Base-by-base conservation (phyloP, 2,797 vertebrate species). In the Gymnopithys bicolor region DNA sequence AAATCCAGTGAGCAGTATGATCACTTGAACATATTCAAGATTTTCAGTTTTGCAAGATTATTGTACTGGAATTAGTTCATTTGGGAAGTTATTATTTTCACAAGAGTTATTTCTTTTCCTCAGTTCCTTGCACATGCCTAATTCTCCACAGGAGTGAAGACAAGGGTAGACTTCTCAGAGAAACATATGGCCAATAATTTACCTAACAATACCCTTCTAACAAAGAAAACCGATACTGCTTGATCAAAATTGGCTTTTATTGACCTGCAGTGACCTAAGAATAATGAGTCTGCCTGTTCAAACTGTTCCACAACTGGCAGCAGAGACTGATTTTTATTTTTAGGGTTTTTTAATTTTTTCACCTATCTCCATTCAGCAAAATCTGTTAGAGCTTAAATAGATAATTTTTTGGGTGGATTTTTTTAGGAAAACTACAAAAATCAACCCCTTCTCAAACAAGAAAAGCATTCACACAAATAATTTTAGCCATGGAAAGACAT, bases 401-500 rank as follows among this genome's bases (percentile, higher is more conserved):
- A 9, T 7, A 0, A 41, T 51, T 11, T 17, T 8, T 32, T 35
- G 22, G 39, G 13, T 39, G 13, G 39, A 39, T 41, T 41, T 30
- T 35, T 63, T 55, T 8, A 4, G 15, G 22, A 41, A 81, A 52
- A 18, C 0, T 19, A 41, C 1, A 17, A 16, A 52, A 93, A 48
- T 8, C 6, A 39, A 24, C 2, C 2, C 1, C 1, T 1, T 6
- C 2, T 8, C 19, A 67, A 52, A 13, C 3, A 71, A 78, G 17
- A 56, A 60, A 49, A 60, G 0, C 5, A 30, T 28, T 68, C 2
- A 2, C 18, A 56, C 4, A 79, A 66, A 45, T 37, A 0, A 9
- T 76, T 82, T 84, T 48, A 89, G 16, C 16, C 7, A 48, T 8
- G 8, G 28, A 63, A 89, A 5, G 0, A 30, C 9, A 15, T 43